Conservation (phyloP, 2,888 invertebrate species). For the Spodoptera littoralis region DNA sequence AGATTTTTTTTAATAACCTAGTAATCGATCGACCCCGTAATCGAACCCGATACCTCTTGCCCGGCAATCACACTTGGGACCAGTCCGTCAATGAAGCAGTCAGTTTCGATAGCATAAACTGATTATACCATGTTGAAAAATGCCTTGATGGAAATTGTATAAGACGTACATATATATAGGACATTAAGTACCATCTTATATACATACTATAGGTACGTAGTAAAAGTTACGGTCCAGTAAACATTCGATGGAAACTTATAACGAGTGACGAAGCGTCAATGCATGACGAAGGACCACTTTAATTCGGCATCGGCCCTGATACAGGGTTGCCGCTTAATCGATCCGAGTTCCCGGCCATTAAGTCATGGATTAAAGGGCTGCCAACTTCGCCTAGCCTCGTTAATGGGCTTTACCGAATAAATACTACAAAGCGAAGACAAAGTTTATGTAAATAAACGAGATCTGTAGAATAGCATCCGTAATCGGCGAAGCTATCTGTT, state of each 20-base stretch:
- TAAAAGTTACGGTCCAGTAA: slow-evolving; percentile 14
- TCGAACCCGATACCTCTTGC: too few species aligned
- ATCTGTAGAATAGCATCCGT: slow-evolving; percentile 41
- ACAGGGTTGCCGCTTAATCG: slow-evolving; percentile 65
- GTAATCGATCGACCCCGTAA: too few species aligned
- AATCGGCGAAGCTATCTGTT: slow-evolving; percentile 38
- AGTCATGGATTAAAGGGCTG: slow-evolving; percentile 61
- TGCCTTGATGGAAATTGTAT: too few species aligned
- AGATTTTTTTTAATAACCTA: too few species aligned
- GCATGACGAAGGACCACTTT: slow-evolving; percentile 55
- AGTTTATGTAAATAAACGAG: slow-evolving; percentile 48
- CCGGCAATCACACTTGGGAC: too few species aligned
- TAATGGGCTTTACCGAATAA: slow-evolving; percentile 64
- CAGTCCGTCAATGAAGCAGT: too few species aligned
- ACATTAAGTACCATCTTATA: not conserved
- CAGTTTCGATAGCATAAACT: too few species aligned
- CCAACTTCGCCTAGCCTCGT: slow-evolving; percentile 68
- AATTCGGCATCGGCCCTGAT: slow-evolving; percentile 61
- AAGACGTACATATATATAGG: too few species aligned
- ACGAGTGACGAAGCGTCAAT: slow-evolving; percentile 32
- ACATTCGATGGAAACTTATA: slow-evolving; percentile 23
- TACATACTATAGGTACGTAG: not conserved
- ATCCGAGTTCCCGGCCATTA: slow-evolving; percentile 60
- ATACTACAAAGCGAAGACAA: slow-evolving; percentile 61
- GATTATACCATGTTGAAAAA: too few species aligned